Conservation (phyloP, 1,140 invertebrate genomes). For the Mylabris phalerata region DNA sequence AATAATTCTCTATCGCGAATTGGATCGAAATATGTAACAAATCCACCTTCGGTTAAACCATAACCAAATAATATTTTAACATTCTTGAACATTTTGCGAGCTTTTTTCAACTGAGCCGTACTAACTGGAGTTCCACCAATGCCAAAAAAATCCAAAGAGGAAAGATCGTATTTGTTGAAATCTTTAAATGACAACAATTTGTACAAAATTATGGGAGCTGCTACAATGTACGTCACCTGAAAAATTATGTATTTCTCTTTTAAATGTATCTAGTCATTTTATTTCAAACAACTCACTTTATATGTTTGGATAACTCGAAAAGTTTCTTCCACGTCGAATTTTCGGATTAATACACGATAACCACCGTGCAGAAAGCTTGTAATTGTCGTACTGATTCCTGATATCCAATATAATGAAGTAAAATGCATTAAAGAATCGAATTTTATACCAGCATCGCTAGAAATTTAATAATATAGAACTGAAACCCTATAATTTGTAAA, state of each 20-base stretch:
- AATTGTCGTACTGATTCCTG: no score
- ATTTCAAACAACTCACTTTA: neutral
- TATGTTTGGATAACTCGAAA: no score
- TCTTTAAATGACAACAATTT: neutral
- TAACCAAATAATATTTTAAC: neutral
- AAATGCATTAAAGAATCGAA: neutral
- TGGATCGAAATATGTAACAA: no score
- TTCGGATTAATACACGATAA: no score
- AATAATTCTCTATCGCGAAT: no score
- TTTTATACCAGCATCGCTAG: no score
- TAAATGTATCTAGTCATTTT: neutral
- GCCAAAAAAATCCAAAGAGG: neutral
- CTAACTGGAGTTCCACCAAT: neutral
- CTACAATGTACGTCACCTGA: neutral
- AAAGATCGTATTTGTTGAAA: neutral
- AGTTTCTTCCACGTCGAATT: no score
- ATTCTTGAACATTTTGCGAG: neutral
- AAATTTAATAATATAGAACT: no score
- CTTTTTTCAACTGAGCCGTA: neutral
- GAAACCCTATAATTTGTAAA: neutral
- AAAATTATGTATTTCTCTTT: no score
- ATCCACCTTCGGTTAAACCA: neutral
- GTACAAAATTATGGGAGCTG: neutral
- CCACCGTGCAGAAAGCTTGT: no score
- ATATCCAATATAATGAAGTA: no score